Evolutionary conservation across 2,888 invertebrate species (phyloP), one percentile per base, ranked within the genome.

Genomic region (Amphimallon solstitiale): DNA sequence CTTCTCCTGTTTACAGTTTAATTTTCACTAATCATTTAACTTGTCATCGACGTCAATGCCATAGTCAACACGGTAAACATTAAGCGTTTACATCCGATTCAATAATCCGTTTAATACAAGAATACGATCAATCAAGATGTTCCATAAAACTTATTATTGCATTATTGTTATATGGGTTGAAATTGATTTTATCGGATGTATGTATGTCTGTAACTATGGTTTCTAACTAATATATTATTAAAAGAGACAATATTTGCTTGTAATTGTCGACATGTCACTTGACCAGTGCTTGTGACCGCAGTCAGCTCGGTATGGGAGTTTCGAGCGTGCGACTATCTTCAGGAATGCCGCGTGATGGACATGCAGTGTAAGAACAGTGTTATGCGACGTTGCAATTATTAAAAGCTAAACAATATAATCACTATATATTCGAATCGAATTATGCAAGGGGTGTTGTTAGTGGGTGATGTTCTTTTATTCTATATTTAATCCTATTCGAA

Each of bases 171-270:
- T 66, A 71, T 67, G 65, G 70, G 71, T 75, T 75, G 72, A 77
- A 79, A 81, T 81, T 80, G 81, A 81, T 81, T 81, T 80, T 78
- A 75, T 76, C 46, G 52, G 12, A 15, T 75, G 73, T 80, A 78
- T 81, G 75, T 79, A 79, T 79, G 72, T 69, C 68, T 62, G 75
- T 76, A 71, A 69, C 76, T 74, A 75, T 75, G 74, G 75, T 71
- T 71, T 68, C 73, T n/a, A 51, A 56, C 64, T 70, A 68, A 74
- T 76, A 71, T 71, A 76, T 76, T 75, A 75, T 76, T 76, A 74
- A 74, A 70, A 62, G 23, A 65, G 68, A 51, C 62, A 56, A 52
- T 62, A 52, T 46, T 63, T 63, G 62, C 34, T 56, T 48, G 35
- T 43, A 34, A 48, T 63, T 38, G 43, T 48, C 46, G 37, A 38